Percentiles rank a stretch among this genome's conserved stretches.
Conservation (phyloP, 1,140 invertebrate species). For the Colletes latitarsis region DNA sequence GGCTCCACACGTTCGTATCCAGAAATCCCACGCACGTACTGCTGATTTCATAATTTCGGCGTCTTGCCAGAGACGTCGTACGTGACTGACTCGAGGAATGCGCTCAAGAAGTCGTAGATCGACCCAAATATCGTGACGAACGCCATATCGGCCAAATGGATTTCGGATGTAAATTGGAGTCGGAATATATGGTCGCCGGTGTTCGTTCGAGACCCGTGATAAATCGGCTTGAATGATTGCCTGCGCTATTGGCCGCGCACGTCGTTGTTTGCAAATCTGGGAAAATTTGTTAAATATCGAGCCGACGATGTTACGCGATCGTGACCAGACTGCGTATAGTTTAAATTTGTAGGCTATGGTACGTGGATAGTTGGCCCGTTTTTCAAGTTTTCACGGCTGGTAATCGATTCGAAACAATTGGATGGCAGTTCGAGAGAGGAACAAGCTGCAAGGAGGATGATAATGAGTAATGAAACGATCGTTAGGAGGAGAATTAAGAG, state of each 20-base stretch:
- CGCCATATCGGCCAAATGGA: constrained; percentile 55
- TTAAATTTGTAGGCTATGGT: not conserved
- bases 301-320: not conserved
- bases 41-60: constrained; percentile 80
- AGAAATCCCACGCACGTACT: constrained; percentile 71
- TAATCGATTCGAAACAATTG: too few relatives aligned
- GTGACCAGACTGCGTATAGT: not conserved
- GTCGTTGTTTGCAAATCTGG: constrained; percentile 17
- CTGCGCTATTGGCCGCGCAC: constrained; percentile 20
- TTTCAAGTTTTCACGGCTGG: too few relatives aligned
- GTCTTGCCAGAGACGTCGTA: constrained; percentile 69
- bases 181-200: constrained; percentile 24
- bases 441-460: not conserved
- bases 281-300: constrained; percentile 33
- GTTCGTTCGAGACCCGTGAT: constrained; percentile 32
- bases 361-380: not conserved
- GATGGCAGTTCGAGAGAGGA: too few relatives aligned
- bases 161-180: constrained; percentile 53
- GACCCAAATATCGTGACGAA: constrained; percentile 57
- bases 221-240: constrained; percentile 48
- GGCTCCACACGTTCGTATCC: constrained; percentile 11
- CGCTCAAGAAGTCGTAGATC: constrained; percentile 53
- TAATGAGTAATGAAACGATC: constrained; percentile 9
- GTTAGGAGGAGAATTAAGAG: not conserved
- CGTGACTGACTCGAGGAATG: constrained; percentile 51